phyloP scores from a whole-genome alignment of 2,797 vertebrate genomes.

The Nasua narica region DNA sequence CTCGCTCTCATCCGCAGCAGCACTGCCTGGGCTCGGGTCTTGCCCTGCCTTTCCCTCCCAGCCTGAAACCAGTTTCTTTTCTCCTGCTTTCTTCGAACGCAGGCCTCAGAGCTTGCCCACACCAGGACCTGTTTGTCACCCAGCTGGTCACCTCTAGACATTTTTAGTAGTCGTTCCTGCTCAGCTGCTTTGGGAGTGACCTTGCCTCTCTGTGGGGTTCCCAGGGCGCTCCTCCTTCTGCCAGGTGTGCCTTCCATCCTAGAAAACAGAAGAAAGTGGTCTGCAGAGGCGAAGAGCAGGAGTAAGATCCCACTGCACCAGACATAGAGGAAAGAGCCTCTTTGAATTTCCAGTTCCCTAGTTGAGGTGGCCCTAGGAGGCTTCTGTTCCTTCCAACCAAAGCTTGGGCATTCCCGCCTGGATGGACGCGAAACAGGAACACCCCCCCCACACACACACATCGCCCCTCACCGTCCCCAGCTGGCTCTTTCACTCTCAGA shows the following conservation, averaged over 20 bases:
- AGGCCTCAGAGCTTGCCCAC: neutral
- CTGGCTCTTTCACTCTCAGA: neutral
- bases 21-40: neutral
- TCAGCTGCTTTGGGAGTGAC: neutral
- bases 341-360: neutral
- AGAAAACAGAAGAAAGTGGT: neutral
- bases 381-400: neutral
- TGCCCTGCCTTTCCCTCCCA: neutral
- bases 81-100: neutral
- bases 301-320: neutral
- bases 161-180: neutral
- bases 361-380: neutral
- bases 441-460: fast-evolving
- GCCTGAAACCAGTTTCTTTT: neutral
- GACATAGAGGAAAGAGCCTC: neutral
- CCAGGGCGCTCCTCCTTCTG: neutral
- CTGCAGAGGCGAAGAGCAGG: neutral
- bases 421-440: neutral
- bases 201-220: neutral
- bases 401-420: neutral
- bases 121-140: neutral
- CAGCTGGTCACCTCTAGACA: neutral
- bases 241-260: neutral
- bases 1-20: neutral
- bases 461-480: neutral